phyloP scores from a whole-genome alignment of 2,113 vertebrate species.

The Lophura nycthemera region DNA sequence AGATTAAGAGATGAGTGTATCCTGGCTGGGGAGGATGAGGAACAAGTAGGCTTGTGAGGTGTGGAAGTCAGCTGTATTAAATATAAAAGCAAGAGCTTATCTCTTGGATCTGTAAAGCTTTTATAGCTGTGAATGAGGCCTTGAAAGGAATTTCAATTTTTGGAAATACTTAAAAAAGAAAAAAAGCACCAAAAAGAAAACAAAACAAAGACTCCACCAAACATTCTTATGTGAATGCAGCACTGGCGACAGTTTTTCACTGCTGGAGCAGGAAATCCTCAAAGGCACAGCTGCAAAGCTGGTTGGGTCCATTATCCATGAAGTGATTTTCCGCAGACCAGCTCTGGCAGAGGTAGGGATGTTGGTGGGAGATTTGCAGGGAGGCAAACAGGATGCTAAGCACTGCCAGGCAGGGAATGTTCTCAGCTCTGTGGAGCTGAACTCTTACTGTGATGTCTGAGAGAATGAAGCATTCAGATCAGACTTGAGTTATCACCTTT shows the following conservation, averaged over 20 bases:
- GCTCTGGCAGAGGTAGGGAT: neutral
- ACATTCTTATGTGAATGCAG: neutral
- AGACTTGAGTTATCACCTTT: neutral
- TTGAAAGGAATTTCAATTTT: neutral
- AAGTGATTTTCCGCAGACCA: neutral
- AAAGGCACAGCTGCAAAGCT: neutral
- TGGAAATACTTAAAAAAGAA: neutral
- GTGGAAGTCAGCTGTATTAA: neutral
- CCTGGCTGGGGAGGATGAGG: neutral
- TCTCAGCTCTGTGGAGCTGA: neutral
- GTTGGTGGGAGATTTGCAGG: neutral
- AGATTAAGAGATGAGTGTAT: neutral
- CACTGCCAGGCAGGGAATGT: rapidly evolving
- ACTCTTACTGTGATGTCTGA: neutral
- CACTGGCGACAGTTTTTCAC: neutral
- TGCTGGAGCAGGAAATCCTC: neutral
- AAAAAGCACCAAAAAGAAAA: neutral
- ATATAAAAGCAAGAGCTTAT: neutral
- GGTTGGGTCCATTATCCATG: neutral
- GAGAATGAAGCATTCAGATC: neutral
- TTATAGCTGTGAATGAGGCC: neutral
- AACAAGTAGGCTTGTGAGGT: neutral
- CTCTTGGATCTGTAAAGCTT: neutral
- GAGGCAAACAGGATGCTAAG: neutral
- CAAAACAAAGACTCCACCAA: neutral